phyloP scores from a whole-genome alignment of 2,113 vertebrate species.

The Isurus oxyrinchus region DNA sequence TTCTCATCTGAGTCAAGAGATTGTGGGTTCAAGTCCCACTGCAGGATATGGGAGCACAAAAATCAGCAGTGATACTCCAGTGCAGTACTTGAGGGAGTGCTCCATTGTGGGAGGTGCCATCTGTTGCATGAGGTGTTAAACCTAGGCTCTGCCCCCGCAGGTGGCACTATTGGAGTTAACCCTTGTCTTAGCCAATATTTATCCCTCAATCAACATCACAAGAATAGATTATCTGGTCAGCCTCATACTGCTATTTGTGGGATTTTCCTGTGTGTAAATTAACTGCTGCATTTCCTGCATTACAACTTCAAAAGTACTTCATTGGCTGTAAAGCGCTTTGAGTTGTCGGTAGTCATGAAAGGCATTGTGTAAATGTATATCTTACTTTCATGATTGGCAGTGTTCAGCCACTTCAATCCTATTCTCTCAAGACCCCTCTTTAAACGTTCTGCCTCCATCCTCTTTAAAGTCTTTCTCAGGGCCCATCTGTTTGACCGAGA shows the following conservation, averaged over 20 bases:
- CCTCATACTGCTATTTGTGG: too few species aligned
- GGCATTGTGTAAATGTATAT: too few species aligned
- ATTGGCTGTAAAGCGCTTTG: too few species aligned
- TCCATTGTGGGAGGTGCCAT: background rate
- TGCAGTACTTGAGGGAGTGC: background rate
- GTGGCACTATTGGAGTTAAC: background rate
- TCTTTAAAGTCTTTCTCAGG: background rate
- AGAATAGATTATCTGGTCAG: too few species aligned
- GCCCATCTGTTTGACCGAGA: background rate
- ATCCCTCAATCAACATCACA: too few species aligned
- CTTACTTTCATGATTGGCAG: background rate
- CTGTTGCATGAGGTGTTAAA: background rate
- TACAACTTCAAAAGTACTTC: too few species aligned
- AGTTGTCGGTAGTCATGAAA: too few species aligned
- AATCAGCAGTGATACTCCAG: background rate
- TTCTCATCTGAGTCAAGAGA: background rate
- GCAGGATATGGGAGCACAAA: background rate
- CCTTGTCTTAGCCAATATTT: too few species aligned
- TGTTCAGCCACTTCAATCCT: background rate
- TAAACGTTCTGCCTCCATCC: background rate
- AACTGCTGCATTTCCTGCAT: too few species aligned
- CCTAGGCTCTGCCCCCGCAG: background rate
- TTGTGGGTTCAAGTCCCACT: background rate
- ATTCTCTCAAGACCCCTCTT: background rate
- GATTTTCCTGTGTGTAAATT: too few species aligned